Conservation (phyloP, 2,113 vertebrate species). For the Chaetorhynchus papuensis region DNA sequence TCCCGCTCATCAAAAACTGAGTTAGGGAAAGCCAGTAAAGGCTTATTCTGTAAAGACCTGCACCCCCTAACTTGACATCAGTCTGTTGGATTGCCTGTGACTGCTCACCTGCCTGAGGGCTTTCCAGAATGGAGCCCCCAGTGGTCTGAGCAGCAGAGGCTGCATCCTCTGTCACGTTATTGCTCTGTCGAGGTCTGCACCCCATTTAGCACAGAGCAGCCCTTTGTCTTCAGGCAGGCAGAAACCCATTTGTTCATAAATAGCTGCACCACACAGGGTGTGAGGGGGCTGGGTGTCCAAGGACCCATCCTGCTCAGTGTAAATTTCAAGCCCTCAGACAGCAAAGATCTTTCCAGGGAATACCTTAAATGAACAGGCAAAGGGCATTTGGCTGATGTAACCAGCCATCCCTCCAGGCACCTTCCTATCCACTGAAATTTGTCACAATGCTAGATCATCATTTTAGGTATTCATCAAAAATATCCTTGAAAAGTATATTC, state of each 20-base stretch:
- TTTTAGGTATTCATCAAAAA: neutral
- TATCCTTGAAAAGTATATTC: neutral
- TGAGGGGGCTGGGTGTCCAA: neutral
- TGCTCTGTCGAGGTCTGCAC: neutral
- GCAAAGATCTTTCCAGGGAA: neutral
- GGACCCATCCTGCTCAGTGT: neutral
- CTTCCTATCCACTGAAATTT: neutral
- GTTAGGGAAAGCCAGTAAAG: neutral
- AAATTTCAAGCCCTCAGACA: neutral
- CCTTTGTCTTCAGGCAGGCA: neutral
- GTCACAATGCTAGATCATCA: neutral
- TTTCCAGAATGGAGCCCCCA: neutral
- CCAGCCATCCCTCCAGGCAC: rapidly evolving
- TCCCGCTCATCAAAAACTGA: rapidly evolving
- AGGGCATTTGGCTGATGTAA: neutral
- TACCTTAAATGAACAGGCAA: neutral
- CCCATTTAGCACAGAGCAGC: neutral
- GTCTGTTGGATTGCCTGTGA: neutral
- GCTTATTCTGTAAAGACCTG: neutral
- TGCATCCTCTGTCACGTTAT: rapidly evolving
- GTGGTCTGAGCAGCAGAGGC: rapidly evolving
- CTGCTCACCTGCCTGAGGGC: neutral
- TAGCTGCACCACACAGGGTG: neutral
- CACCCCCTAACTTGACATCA: neutral
- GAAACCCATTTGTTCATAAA: neutral